Percentiles rank a stretch among this genome's conserved stretches.
Conservation (phyloP, 1,140 invertebrate genomes). For the Helicoverpa zea region DNA sequence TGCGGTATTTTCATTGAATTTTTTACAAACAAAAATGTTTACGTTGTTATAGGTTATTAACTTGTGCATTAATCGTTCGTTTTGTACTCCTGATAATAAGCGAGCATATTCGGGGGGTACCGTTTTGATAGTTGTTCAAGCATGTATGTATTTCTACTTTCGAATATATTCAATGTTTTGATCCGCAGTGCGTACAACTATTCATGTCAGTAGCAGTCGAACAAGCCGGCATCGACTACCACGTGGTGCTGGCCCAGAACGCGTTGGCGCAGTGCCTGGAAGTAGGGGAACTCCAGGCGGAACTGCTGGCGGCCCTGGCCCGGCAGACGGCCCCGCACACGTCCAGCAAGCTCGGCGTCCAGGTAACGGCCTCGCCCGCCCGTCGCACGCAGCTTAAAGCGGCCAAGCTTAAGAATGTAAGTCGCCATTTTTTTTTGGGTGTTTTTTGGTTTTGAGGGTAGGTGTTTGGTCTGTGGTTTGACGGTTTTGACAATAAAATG, state of each 20-base stretch:
- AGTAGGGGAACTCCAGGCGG: conserved; percentile 95
- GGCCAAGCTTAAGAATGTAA: conserved; percentile 84
- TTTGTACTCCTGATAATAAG: too few relatives aligned
- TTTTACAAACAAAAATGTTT: too few relatives aligned
- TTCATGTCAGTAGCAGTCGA: conserved; percentile 98
- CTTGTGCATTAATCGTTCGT: too few relatives aligned
- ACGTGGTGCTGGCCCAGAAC: conserved; percentile 97
- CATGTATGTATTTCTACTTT: too few relatives aligned
- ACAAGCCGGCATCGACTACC: conserved; percentile 98
- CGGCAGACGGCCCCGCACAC: conserved; percentile 97
- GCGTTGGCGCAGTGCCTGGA: conserved; percentile 96
- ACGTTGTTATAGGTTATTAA: too few relatives aligned
- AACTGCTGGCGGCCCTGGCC: conserved; percentile 96
- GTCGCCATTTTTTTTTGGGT: conserved; percentile 56
- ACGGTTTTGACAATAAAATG: neutral
- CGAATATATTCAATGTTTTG: too few relatives aligned
- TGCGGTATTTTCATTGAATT: too few relatives aligned
- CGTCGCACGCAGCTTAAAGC: conserved; percentile 60
- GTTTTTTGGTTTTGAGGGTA: conserved; percentile 2
- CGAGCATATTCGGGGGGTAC: too few relatives aligned
- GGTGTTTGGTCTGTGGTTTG: conserved; percentile 34
- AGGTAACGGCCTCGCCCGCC: conserved; percentile 89
- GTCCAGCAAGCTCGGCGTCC: conserved; percentile 95
- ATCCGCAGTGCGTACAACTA: conserved; percentile 95
- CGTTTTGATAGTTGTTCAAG: too few relatives aligned